Base-by-base conservation (phyloP, 2,797 vertebrate genomes). In the Gouania willdenowi region DNA sequence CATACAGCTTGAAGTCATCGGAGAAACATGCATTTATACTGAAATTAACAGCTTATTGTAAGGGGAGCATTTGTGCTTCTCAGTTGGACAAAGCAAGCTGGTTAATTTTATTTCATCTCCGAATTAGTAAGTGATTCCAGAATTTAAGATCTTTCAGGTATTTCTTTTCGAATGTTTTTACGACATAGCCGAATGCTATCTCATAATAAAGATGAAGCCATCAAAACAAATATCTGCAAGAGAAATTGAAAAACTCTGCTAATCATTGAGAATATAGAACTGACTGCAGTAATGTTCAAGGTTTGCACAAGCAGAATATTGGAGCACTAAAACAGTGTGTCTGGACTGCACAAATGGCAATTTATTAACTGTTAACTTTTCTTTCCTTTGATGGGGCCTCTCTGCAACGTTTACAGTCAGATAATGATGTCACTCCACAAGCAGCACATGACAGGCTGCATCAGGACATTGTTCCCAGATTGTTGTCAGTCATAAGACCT, bases 401-500 rank as follows among this genome's bases (percentile, higher is more conserved):
- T 42, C 6, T 25, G 12, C 0, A 2, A 39, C 31, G 25, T 57
- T 48, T 25, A 48, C 8, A 34, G 26, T 23, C 35, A 8, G 1
- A 20, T 10, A 5, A 23, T 59, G 49, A 73, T 36, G 42, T 64
- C 8, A 67, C 39, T 45, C 60, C 39, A 47, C 43, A 1, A 13
- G 42, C 14, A 41, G 23, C 42, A 69, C 45, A 63, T 51, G 61
- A 73, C 53, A 7, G 39, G 52, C 37, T 41, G 53, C 17, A 36
- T 26, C 22, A 56, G 54, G 35, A 50, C 41, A 34, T 21, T 61
- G 49, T 27, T 58, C 32, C 50, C 23, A 50, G 38, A 41, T 56
- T 62, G 56, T 31, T 50, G 41, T 52, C 28, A 55, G 37, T 41
- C 47, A 38, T 34, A 33, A 66, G 67, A 73, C 63, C 60, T 74